Evolutionary conservation across 92 coral and sea anemone genomes (phyloP), one percentile per base, ranked within the genome.

Genomic region (Virgularia gustaviana): DNA sequence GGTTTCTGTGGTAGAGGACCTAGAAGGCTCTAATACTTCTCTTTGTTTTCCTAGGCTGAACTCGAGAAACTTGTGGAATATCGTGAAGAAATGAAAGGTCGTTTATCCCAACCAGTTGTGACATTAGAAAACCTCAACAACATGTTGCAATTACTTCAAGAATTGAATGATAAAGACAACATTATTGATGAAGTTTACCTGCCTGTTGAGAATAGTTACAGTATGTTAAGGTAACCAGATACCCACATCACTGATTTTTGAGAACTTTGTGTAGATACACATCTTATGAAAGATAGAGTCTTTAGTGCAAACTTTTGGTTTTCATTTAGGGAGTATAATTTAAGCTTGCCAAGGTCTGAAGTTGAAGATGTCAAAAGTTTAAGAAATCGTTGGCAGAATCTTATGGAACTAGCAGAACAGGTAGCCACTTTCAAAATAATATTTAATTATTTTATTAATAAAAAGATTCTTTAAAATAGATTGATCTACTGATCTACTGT

Each of bases 361-460:
- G 98, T 92, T 16, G 83, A 92, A 70, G 98, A 92, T 71, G 98
- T 92, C 11, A 89, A 89, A 81, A 92, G 71, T 66, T 92, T 92
- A 18, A 82, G 96, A 9, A 94, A 89, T 49, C 90, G 90, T 78
- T 92, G 98, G 98, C 72, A 77, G 45, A 87, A 87, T 42, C 81
- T 92, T 24, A 89, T 89, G 81, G 72, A 72, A 6, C 85, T 92
- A 1, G 98, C 98, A 16, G 98, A 92, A 43, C 80, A 87, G 76
- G 98, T 91, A 11, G n/a, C n/a, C n/a, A n/a, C n/a, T n/a, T n/a
- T n/a, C n/a, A n/a, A n/a, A n/a, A n/a, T n/a, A 9, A 76, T 41
- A 36, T 16, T 13, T 9, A 8, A 0, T 3, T 9, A 16, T 63
- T 30, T 24, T 39, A 9, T 36, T 15, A 37, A 12, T 74, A n/a